Conservation (phyloP, 1,140 invertebrate genomes). For the Meteorus sp. region DNA sequence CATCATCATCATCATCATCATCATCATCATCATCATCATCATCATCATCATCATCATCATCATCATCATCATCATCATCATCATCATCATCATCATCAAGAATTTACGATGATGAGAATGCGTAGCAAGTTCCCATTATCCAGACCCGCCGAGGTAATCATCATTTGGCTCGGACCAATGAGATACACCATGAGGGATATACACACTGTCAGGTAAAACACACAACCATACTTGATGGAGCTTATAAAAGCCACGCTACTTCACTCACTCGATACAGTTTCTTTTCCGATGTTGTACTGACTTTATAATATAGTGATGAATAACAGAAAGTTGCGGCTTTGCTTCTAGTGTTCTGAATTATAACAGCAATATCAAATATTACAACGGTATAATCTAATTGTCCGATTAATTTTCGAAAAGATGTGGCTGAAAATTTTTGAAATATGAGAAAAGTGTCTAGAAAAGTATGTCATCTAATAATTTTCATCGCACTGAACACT, state of each 20-base stretch:
- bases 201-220: constrained; percentile 19
- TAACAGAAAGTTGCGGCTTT: neutral
- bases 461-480: constrained; percentile 12
- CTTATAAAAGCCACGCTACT: constrained; percentile 34
- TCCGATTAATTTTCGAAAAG: too few species aligned
- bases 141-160: constrained; percentile 31
- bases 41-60: constrained; percentile 27
- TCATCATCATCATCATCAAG: constrained; percentile 25
- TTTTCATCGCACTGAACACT: too few species aligned
- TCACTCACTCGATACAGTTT: constrained; percentile 31
- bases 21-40: constrained; percentile 21
- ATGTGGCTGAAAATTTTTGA: neutral
- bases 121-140: constrained; percentile 13
- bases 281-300: constrained; percentile 28
- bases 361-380: too few species aligned
- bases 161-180: constrained; percentile 33
- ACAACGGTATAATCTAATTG: too few species aligned
- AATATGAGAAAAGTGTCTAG: constrained; percentile 12
- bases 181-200: constrained; percentile 27
- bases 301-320: constrained; percentile 3
- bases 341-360: too few species aligned
- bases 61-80: constrained; percentile 31
- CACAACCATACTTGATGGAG: constrained; percentile 10
- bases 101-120: constrained; percentile 22
- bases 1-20: constrained; percentile 15